These are phyloP conservation scores for Melanerpes formicivorus DNA, from an alignment of 2,113 vertebrate species.

Conservation along the genomic window DNA sequence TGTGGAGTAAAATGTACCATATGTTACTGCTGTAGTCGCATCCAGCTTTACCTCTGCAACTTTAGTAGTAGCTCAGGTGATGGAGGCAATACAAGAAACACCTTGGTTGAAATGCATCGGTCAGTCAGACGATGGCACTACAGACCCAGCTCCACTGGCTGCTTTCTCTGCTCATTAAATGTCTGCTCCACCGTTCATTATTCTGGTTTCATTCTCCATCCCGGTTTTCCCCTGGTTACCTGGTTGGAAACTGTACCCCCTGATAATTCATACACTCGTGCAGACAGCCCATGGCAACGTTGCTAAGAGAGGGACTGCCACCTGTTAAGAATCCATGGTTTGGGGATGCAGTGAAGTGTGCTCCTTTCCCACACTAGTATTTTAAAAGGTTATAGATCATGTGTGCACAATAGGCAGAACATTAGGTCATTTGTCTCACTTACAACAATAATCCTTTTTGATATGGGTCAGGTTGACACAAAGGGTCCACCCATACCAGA, in stretches of 20 bases:
- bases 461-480: conserved; percentile 87
- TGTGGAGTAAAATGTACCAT: conserved; percentile 49
- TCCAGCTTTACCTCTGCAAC: background rate
- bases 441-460: conserved; percentile 90
- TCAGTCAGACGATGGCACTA: conserved; percentile 71
- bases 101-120: background rate
- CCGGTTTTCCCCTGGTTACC: conserved; percentile 78
- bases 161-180: conserved; percentile 46
- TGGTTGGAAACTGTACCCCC: conserved; percentile 83
- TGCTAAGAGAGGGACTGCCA: conserved; percentile 87
- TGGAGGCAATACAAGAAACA: rapidly evolving
- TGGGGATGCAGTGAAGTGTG: conserved; percentile 76
- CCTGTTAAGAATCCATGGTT: conserved; percentile 84
- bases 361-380: conserved; percentile 90
- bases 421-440: conserved; percentile 89
- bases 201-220: conserved; percentile 74
- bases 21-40: background rate
- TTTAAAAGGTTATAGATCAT: conserved; percentile 90
- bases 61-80: background rate
- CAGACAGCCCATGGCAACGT: conserved; percentile 78
- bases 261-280: conserved; percentile 76
- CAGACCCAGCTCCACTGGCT: background rate
- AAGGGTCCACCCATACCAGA: conserved; percentile 83
- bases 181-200: conserved; percentile 63
- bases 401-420: conserved; percentile 87